Conservation (phyloP, 2,797 vertebrate species). For the Urophycis tenuis region DNA sequence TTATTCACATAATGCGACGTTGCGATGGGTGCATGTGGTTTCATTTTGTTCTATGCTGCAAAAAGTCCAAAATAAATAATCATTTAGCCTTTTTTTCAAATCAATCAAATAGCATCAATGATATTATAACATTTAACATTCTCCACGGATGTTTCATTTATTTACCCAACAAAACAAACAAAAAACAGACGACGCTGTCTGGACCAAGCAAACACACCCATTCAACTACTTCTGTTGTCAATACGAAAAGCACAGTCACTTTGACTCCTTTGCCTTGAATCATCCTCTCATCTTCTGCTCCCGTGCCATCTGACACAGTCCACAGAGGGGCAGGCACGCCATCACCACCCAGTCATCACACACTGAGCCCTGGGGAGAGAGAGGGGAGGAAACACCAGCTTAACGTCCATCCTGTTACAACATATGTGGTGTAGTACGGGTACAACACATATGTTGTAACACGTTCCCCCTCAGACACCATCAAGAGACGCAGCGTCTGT, state of each 20-base stretch:
- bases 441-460: too few species aligned
- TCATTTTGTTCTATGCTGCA: not conserved
- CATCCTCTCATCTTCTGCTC: slow-evolving; percentile 68
- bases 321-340: slow-evolving; percentile 63
- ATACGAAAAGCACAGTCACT: not conserved
- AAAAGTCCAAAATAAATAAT: not conserved
- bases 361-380: slow-evolving; percentile 65
- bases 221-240: not conserved
- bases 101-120: not conserved
- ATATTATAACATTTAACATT: not conserved
- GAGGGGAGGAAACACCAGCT: not conserved
- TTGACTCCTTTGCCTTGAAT: not conserved
- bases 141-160: not conserved
- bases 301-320: slow-evolving; percentile 73
- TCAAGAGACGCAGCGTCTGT: not conserved
- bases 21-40: not conserved
- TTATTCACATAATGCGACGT: not conserved
- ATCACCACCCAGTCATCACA: slow-evolving; percentile 74
- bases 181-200: not conserved
- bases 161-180: not conserved
- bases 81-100: not conserved
- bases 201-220: not conserved
- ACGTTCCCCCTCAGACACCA: not conserved
- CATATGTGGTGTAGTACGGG: too few species aligned
- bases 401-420: not conserved